Evolutionary conservation across 2,113 vertebrate species (phyloP).

Genomic region (Paratilapia polleni): DNA sequence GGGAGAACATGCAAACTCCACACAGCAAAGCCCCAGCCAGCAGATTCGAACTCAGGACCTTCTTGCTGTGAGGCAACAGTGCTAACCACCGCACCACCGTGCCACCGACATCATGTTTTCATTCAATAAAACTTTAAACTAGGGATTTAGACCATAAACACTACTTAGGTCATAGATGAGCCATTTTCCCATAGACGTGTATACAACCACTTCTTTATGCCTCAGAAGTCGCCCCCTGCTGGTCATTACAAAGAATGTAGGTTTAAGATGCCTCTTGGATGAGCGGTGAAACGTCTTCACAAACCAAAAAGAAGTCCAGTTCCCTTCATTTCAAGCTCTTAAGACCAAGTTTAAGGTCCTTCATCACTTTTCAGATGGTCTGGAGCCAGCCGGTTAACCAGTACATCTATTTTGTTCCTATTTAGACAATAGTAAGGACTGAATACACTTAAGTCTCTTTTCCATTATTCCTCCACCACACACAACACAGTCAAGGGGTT

Average conservation of each 20-base stretch:
- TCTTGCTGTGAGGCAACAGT: neutral
- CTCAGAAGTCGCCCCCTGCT: neutral
- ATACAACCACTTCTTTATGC: neutral
- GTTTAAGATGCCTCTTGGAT: neutral
- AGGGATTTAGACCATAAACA: neutral
- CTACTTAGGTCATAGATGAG: neutral
- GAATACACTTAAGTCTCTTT: neutral
- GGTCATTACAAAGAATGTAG: neutral
- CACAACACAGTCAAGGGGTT: neutral
- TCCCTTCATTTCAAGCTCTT: neutral
- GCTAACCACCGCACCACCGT: no score
- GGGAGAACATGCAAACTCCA: no score
- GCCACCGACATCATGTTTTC: neutral
- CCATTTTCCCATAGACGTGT: neutral
- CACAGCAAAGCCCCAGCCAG: no score
- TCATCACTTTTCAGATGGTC: neutral
- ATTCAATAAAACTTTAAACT: neutral
- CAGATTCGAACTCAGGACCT: no score
- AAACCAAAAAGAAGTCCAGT: neutral
- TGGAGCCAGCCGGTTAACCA: neutral
- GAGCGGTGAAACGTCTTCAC: neutral
- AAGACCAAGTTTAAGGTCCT: neutral
- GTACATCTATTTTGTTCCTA: neutral
- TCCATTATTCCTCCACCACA: neutral
- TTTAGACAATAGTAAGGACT: neutral